Evolutionary conservation across 2,797 vertebrate species (phyloP).

Genomic region (Peromyscus aztecus): DNA sequence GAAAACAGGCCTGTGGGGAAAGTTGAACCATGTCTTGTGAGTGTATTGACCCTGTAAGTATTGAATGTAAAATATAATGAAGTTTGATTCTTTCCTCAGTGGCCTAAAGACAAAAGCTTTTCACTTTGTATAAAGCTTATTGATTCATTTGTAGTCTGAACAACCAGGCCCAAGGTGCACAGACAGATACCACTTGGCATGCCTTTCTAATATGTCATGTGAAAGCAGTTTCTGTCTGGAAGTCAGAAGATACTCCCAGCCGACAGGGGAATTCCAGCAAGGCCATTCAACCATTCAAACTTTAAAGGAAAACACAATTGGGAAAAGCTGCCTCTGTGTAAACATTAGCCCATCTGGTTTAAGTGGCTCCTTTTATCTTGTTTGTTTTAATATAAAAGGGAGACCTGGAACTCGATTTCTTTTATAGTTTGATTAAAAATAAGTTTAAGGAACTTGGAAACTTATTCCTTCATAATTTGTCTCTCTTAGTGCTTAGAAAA

Average conservation of each 20-base stretch:
- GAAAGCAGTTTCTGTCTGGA: constrained; percentile 74
- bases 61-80: constrained; percentile 51
- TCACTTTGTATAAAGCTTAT: constrained; percentile 61
- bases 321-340: constrained; percentile 52
- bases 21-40: neutral
- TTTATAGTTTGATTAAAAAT: constrained; percentile 60
- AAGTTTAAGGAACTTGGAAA: constrained; percentile 33
- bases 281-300: constrained; percentile 70
- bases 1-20: neutral
- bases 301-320: constrained; percentile 19
- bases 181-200: constrained; percentile 64
- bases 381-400: constrained; percentile 51
- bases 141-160: constrained; percentile 8
- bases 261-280: constrained; percentile 81
- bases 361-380: constrained; percentile 13
- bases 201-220: constrained; percentile 65
- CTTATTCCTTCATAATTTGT: constrained; percentile 26
- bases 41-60: neutral
- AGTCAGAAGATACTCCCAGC: constrained; percentile 71
- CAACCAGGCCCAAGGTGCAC: constrained; percentile 62
- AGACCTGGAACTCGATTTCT: constrained; percentile 41
- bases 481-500: constrained; percentile 43
- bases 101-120: neutral
- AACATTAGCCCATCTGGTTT: constrained; percentile 74
- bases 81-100: constrained; percentile 43